Conservation (phyloP, 2,888 invertebrate genomes). For the Aleiodes alternator region DNA sequence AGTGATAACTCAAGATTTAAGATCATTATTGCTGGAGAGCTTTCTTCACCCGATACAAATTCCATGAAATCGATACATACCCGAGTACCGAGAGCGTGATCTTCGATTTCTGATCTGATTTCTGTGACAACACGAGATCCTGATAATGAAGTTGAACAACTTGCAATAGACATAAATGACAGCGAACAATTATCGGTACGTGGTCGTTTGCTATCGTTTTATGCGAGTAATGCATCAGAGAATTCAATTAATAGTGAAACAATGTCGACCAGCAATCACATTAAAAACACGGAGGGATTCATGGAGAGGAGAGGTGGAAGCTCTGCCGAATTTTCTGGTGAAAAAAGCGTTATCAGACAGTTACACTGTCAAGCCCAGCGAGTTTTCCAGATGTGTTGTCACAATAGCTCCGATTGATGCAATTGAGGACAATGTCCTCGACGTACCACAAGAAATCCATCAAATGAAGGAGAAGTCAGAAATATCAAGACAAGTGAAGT, state of each 20-base stretch:
- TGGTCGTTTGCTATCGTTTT: slow-evolving; percentile 67
- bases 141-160: slow-evolving; percentile 50
- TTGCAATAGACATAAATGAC: slow-evolving; percentile 51
- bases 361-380: slow-evolving; percentile 58
- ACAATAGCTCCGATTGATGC: slow-evolving; percentile 71
- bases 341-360: slow-evolving; percentile 66
- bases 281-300: slow-evolving; percentile 42
- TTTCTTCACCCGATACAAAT: slow-evolving; percentile 36
- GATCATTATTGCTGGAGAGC: slow-evolving; percentile 25
- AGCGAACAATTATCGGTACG: slow-evolving; percentile 61
- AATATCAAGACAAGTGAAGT: slow-evolving; percentile 69
- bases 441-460: slow-evolving; percentile 62
- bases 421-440: slow-evolving; percentile 71
- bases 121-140: slow-evolving; percentile 57
- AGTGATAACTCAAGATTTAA: not conserved
- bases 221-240: slow-evolving; percentile 64
- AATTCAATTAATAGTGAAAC: slow-evolving; percentile 62
- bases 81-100: slow-evolving; percentile 55
- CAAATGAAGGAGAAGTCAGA: slow-evolving; percentile 55
- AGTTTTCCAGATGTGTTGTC: slow-evolving; percentile 63
- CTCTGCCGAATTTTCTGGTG: slow-evolving; percentile 62
- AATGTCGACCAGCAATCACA: slow-evolving; percentile 45
- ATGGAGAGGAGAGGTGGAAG: slow-evolving; percentile 45
- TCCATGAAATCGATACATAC: slow-evolving; percentile 45
- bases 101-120: slow-evolving; percentile 56